phyloP scores from a whole-genome alignment of 2,888 invertebrate species.

The Lomographa bimaculata region DNA sequence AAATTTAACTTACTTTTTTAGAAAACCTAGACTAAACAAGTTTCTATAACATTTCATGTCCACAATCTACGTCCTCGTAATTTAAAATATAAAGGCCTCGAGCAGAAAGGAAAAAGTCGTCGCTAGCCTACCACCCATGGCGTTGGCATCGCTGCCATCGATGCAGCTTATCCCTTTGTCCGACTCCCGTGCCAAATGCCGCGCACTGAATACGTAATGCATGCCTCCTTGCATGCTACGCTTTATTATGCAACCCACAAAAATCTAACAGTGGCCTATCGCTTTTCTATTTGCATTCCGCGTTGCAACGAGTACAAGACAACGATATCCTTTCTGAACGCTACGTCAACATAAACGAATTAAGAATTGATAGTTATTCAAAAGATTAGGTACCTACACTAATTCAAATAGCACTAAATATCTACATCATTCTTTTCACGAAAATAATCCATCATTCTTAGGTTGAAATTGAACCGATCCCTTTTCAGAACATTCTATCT shows the following conservation, averaged over 20 bases:
- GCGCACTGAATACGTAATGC: slow-evolving; percentile 66
- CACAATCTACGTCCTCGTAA: slow-evolving; percentile 1
- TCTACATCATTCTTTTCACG: slow-evolving; percentile 2
- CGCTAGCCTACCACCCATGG: slow-evolving; percentile 60
- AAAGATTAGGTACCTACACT: neutral
- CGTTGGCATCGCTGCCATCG: slow-evolving; percentile 42
- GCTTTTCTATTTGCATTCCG: slow-evolving; percentile 26
- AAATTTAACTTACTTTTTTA: no score
- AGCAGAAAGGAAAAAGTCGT: slow-evolving; percentile 32
- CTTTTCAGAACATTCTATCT: slow-evolving; percentile 23
- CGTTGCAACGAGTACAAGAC: slow-evolving; percentile 2
- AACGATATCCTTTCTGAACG: slow-evolving; percentile 14
- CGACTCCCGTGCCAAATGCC: slow-evolving; percentile 65
- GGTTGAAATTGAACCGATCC: slow-evolving; percentile 18
- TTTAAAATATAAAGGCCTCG: slow-evolving; percentile 12
- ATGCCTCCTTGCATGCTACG: slow-evolving; percentile 40
- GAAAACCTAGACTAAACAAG: no score
- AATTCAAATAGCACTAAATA: slow-evolving; percentile 3
- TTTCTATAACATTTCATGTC: no score
- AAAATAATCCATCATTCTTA: slow-evolving; percentile 3
- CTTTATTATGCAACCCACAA: slow-evolving; percentile 63
- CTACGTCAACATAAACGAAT: slow-evolving; percentile 23
- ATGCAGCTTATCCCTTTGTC: slow-evolving; percentile 57
- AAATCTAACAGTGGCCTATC: slow-evolving; percentile 53
- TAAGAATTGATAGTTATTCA: slow-evolving; percentile 14